Base-by-base conservation (phyloP, 1,140 invertebrate species). In the Scylla paramamosain region DNA sequence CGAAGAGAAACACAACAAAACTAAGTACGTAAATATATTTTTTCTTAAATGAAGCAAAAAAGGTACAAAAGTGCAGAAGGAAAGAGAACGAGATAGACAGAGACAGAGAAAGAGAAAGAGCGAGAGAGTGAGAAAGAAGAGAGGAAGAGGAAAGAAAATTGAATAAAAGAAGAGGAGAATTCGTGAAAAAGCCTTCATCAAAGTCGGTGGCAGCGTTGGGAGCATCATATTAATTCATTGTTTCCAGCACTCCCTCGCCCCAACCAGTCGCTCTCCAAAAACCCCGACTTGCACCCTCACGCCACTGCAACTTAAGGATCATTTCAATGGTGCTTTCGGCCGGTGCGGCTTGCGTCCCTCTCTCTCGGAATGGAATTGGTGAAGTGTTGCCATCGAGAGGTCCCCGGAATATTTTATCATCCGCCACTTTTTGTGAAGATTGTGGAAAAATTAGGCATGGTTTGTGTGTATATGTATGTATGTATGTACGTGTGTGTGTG, bases 211-310 rank as follows among this genome's bases (percentile, higher is more conserved):
- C 67, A 77, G 67, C 67, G 67, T 7, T 77, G 67, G 67, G 67
- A 77, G 67, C 67, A 77, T 77, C 67, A 77, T 77, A 77, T 77
- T 77, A 77, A 77, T 77, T 77, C 67, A 77, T 77, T 77, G 67
- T 77, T 77, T 77, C 67, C 67, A 77, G 52, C 12, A 59, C 52
- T 16, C 67, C 67, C n/a, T 77, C 16, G 25, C 67, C 16, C 67
- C 6, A n/a, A 7, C 67, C 25, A 14, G 16, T 4, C 67, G 20
- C 67, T 77, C 25, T 1, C 52, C 25, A 77, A 1, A 7, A n/a
- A 25, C 67, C n/a, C 0, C 25, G 6, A 77, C 67, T 77, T 77
- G 0, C 20, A 77, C 67, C 67, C 67, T 77, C 20, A n/a, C 25
- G 25, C 12, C 67, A n/a, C 20, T 7, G 25, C 4, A 20, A 1